Base-by-base conservation (phyloP, 2,113 vertebrate genomes). In the Procavia capensis region DNA sequence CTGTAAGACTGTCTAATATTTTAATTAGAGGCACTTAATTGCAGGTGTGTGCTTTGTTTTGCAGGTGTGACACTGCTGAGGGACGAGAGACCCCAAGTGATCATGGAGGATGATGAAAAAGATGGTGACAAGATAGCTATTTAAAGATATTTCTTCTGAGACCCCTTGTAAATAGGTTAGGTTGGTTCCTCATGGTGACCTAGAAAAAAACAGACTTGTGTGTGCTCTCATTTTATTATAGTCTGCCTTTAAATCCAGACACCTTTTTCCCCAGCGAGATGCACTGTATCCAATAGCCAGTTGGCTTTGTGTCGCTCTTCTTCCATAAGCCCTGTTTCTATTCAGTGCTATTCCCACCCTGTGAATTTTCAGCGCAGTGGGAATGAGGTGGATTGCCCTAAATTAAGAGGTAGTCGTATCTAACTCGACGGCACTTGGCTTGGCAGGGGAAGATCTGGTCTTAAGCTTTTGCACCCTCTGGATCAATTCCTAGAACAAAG, bases 71-170 rank as follows among this genome's bases (percentile, higher is more conserved):
- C 97, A 78, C 93, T 98, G 95, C 97, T 99, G 96, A 98, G 97
- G 96, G 98, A 98, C 1, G 99, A 99, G 96, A 98, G 97, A 84
- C 97, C 98, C 91, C 97, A 98, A 93, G 98, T 98, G 97, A 99
- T 99, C 97, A 81, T 98, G 96, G 99, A 99, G 98, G 99, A 99
- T 74, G 99, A 99, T n/a, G 99, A 99, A 96, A 99, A 99, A 94
- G 98, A 99, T 63, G 97, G 97, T 96, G 98, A 98, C 45, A 96
- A 93, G 96, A 96, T 96, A 88, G 81, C 90, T 96, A 97, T 97
- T 96, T 98, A 98, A 96, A 98, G 89, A 95, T 70, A 85, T n/a
- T 14, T 70, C 96, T 85, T 89, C 61, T 4, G 41, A 93, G 90
- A 93, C 54, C 68, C 43, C 27, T 3, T 90, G 93, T 86, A 97